Conservation (phyloP, 2,797 vertebrate genomes). For the Scolopax rusticola region DNA sequence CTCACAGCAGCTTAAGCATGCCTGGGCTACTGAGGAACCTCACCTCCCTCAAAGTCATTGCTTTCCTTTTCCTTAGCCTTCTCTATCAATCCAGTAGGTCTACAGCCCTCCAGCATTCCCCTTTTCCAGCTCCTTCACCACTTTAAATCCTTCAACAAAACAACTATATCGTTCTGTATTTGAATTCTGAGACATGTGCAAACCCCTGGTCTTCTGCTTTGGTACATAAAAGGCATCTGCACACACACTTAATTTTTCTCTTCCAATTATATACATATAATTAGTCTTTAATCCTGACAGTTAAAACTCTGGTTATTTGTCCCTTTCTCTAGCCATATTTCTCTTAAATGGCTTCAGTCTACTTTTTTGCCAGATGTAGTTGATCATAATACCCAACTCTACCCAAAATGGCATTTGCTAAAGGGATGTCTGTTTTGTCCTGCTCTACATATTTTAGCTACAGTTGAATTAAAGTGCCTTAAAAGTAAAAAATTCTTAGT, state of each 20-base stretch:
- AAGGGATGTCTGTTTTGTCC: background rate
- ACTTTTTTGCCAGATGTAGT: background rate
- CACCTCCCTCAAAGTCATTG: background rate
- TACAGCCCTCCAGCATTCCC: background rate
- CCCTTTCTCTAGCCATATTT: background rate
- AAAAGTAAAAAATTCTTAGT: background rate
- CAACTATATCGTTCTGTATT: background rate
- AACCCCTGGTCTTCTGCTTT: background rate
- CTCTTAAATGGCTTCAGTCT: background rate
- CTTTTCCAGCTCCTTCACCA: background rate
- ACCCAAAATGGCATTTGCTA: background rate
- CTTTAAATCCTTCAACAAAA: background rate
- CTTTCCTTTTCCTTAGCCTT: background rate
- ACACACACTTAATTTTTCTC: background rate
- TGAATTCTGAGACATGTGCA: background rate
- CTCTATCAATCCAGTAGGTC: background rate
- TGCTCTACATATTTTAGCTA: background rate
- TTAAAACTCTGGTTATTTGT: background rate
- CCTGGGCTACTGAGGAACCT: background rate
- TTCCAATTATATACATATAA: background rate
- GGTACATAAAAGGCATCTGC: background rate
- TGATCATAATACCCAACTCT: background rate
- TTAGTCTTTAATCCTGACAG: background rate
- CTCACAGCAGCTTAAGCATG: background rate
- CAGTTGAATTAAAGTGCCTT: background rate